Evolutionary conservation across 2,113 vertebrate genomes (phyloP), one percentile per base, ranked within the genome.

Genomic region (Chaenogobius annularis): DNA sequence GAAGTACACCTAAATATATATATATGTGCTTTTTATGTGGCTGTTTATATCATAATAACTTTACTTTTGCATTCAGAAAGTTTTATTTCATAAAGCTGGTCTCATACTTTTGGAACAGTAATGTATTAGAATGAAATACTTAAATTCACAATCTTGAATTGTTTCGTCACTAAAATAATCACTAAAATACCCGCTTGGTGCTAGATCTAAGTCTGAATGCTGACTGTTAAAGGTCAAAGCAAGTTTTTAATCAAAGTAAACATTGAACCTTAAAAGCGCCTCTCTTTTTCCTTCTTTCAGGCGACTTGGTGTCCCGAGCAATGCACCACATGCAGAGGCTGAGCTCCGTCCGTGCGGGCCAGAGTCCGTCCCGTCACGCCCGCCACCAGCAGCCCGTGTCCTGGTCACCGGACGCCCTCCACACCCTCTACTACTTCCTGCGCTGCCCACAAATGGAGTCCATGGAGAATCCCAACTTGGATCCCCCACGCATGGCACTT

Each of bases 271-370:
- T n/a, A 22, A 5, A 7, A 20, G 4, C 4, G 20, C 14, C 13
- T 58, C 23, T 50, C 40, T 56, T 23, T 58, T 11, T 3, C 40
- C 2, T 22, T 65, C 66, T 46, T 2, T 17, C 63, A 99, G 98
- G 98, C 89, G 98, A 99, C 84, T 80, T 99, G 92, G 98, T 99
- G 1, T 99, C 96, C 0, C 93, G 98, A 0, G 98, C 97, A 7
- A 99, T 99, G 98, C 98, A 99, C 85, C 98, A 99, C 91, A 96
- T 98, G 96, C 97, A 98, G 80, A 95, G 97, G 1, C 91, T 97
- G 73, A 96, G 92, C 81, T 93, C 93, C 0, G 64, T 95, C 54
- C 94, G 95, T 17, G 95, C 95, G 0, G 95, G 97, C 7, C 83
- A 94, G 85, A 99, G 97, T 86, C 98, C 98, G 0, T 91, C 93